These are phyloP conservation scores for Carlito syrichta DNA, from an alignment of 2,113 vertebrate genomes.

Conservation along the genomic window DNA sequence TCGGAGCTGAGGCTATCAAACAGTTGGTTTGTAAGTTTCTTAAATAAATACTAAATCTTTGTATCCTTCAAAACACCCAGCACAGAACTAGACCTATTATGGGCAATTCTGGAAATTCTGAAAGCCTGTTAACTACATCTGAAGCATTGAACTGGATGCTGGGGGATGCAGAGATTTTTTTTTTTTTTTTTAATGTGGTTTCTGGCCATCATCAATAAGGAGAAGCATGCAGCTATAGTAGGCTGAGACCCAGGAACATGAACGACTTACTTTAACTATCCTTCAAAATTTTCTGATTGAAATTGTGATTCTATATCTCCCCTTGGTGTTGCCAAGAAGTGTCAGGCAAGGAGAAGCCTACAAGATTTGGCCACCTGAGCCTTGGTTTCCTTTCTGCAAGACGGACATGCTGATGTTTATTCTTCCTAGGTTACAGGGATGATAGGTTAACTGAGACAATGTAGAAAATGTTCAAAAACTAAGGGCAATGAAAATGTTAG, in stretches of 20 bases:
- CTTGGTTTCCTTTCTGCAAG: neutral
- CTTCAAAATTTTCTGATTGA: neutral
- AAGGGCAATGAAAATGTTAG: neutral
- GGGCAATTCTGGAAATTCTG: neutral
- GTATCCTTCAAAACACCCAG: neutral
- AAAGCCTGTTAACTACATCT: neutral
- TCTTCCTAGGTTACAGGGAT: neutral
- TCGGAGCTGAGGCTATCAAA: neutral
- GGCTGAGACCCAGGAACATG: neutral
- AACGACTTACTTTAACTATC: neutral
- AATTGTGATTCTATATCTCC: neutral
- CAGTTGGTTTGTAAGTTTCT: neutral
- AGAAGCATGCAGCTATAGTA: neutral
- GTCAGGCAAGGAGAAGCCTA: neutral
- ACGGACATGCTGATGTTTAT: neutral
- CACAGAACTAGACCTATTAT: neutral
- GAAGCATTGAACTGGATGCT: neutral
- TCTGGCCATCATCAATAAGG: neutral
- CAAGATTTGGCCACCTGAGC: neutral
- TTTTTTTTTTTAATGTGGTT: too few species aligned
- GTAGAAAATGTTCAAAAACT: neutral
- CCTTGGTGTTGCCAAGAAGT: neutral
- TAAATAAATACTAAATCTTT: neutral
- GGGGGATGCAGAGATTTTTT: neutral
- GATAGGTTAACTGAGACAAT: neutral